phyloP scores from a whole-genome alignment of 2,113 vertebrate genomes.

The Dunckerocampus dactyliophorus region DNA sequence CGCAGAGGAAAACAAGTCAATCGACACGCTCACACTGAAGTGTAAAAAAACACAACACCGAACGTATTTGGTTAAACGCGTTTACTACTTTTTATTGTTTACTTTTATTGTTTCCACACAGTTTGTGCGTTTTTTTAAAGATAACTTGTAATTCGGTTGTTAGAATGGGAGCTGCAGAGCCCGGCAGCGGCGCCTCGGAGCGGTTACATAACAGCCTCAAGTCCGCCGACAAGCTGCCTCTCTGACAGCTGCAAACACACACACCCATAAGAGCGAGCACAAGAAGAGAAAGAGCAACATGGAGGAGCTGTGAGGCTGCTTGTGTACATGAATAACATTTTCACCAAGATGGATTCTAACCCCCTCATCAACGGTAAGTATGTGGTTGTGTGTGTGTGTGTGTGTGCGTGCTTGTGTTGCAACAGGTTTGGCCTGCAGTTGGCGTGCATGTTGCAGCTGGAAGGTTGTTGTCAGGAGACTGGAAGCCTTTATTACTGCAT shows the following conservation, averaged over 20 bases:
- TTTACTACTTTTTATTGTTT: background rate
- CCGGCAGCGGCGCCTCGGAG: constrained; percentile 44
- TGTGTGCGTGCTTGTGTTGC: background rate
- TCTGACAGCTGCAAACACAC: constrained; percentile 42
- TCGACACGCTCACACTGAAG: background rate
- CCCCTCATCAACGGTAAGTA: constrained; percentile 9
- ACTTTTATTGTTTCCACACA: background rate
- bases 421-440: background rate
- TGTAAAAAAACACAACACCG: background rate
- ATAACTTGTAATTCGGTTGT: background rate
- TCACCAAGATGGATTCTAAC: constrained; percentile 7
- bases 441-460: too few relatives aligned
- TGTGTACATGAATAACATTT: background rate
- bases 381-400: background rate
- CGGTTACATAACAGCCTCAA: constrained; percentile 65
- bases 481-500: too few relatives aligned
- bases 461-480: too few relatives aligned
- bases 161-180: constrained; percentile 68
- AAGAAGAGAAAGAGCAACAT: background rate
- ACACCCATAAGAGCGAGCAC: constrained; percentile 1
- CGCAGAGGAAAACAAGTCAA: background rate
- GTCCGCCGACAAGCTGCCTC: constrained; percentile 40
- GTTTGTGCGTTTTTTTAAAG: background rate
- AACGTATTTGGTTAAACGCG: background rate
- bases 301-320: background rate